Evolutionary conservation across 2,797 vertebrate species (phyloP), one percentile per base, ranked within the genome.

Genomic region (Squalus acanthias): DNA sequence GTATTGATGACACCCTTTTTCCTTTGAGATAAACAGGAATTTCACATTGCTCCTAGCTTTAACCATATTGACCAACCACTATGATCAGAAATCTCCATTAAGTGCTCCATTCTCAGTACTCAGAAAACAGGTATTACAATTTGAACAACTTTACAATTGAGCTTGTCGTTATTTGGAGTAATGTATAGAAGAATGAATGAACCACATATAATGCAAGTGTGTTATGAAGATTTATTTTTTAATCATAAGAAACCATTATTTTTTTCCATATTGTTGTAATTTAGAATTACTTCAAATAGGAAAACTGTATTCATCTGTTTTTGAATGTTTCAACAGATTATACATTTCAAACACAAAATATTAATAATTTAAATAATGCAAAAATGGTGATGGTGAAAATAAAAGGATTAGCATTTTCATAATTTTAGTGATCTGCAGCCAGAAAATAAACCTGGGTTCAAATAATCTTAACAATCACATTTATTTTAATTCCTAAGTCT

Each of bases 401-500:
- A 17, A 15, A 93, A 65, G 57, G 9, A 67, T 67, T 63, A 93
- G 24, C 29, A 93, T 20, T 93, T 65, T 9, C 15, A 93, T 93
- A 67, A 93, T 53, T 63, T 7, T 29, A 57, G 60, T 93, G 63
- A 67, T 67, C 15, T 93, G 60, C 53, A 39, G 7, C 65, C 4
- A 33, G 26, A 93, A 67, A 93, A 93, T 93, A 67, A 63, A 91
- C 12, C 22, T 24, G n/a, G 12, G 65, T 70, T 70, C 65, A 70
- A 94, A 69, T 60, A 70, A 50, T 46, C 8, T 46, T 69, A 50
- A 46, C 1, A 3, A 24, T 70, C 1, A n/a, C 15, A 67, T 46
- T 70, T 17, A 88, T 33, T 74, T 63, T n/a, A 39, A 70, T 63
- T 72, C 96, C 76, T 33, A 96, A 97, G 97, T 96, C 94, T 97